These are phyloP conservation scores for Trematomus bernacchii DNA, from an alignment of 2,797 vertebrate species.

Conservation along the genomic window DNA sequence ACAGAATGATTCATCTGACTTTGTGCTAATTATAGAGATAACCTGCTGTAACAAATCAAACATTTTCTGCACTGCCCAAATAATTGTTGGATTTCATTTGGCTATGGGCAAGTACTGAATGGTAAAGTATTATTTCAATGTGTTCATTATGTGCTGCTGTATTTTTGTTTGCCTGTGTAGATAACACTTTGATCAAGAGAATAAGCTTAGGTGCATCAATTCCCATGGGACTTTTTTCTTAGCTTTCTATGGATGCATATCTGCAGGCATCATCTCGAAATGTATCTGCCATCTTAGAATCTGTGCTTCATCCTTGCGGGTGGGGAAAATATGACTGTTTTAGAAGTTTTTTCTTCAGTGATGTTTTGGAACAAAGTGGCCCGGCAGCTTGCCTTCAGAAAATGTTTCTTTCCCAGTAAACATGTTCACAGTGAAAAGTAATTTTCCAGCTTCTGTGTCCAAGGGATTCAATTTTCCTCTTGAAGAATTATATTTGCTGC, in stretches of 20 bases:
- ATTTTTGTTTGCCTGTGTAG: constrained; percentile 4
- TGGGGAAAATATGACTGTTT: background rate
- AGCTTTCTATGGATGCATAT: constrained; percentile 23
- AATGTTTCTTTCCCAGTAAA: constrained; percentile 24
- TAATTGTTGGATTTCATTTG: constrained; percentile 37
- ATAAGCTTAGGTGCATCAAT: constrained; percentile 2
- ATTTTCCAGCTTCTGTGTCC: constrained; percentile 62
- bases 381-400: constrained; percentile 16
- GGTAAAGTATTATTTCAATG: constrained; percentile 29
- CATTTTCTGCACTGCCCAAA: constrained; percentile 53
- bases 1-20: constrained; percentile 48
- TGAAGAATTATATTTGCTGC: constrained; percentile 65
- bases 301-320: background rate
- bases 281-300: constrained; percentile 5
- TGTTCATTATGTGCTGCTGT: constrained; percentile 31
- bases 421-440: constrained; percentile 48
- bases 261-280: constrained; percentile 24
- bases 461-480: constrained; percentile 67
- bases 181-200: constrained; percentile 9
- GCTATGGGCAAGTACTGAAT: constrained; percentile 34
- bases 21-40: constrained; percentile 69
- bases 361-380: constrained; percentile 37
- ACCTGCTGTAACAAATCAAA: constrained; percentile 69
- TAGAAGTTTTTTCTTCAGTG: background rate
- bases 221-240: constrained; percentile 7